A percentile compares a stretch with the other conserved stretches of the same genome.
Conservation (phyloP, 2,797 vertebrate genomes). For the Chromis chromis region DNA sequence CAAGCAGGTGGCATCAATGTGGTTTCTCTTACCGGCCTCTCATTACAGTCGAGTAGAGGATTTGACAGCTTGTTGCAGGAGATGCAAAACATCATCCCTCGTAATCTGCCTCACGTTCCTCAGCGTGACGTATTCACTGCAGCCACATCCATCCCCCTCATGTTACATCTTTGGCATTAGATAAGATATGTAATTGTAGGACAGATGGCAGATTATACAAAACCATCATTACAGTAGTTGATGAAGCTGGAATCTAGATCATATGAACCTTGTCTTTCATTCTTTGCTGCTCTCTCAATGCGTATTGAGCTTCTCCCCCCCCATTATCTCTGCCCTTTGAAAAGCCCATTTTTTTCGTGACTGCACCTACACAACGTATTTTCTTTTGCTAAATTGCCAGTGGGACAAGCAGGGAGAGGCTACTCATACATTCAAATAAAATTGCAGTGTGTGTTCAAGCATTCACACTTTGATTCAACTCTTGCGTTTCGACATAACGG, state of each 20-base stretch:
- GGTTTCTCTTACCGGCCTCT: constrained; percentile 17
- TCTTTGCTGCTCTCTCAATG: constrained; percentile 35
- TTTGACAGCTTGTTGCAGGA: constrained; percentile 30
- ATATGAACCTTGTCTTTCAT: constrained; percentile 58
- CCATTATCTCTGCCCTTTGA: constrained; percentile 52
- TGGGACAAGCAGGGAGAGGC: background rate
- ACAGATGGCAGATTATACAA: constrained; percentile 78
- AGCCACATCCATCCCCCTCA: constrained; percentile 42
- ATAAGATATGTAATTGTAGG: constrained; percentile 63
- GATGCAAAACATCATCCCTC: constrained; percentile 6
- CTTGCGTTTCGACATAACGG: background rate
- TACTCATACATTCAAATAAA: background rate
- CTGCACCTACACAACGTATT: constrained; percentile 14
- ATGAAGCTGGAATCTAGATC: constrained; percentile 66
- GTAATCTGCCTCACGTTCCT: background rate
- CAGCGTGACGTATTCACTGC: constrained; percentile 4
- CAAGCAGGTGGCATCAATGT: constrained; percentile 6
- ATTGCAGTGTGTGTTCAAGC: background rate
- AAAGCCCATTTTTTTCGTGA: constrained; percentile 5
- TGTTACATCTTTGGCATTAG: constrained; percentile 54
- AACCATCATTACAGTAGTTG: constrained; percentile 67
- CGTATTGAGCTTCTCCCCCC: constrained; percentile 50
- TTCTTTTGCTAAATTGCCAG: background rate
- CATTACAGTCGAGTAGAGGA: constrained; percentile 13
- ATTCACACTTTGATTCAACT: constrained; percentile 1